Base-by-base conservation (phyloP, 2,888 invertebrate genomes). In the Ormyrus labotus region DNA sequence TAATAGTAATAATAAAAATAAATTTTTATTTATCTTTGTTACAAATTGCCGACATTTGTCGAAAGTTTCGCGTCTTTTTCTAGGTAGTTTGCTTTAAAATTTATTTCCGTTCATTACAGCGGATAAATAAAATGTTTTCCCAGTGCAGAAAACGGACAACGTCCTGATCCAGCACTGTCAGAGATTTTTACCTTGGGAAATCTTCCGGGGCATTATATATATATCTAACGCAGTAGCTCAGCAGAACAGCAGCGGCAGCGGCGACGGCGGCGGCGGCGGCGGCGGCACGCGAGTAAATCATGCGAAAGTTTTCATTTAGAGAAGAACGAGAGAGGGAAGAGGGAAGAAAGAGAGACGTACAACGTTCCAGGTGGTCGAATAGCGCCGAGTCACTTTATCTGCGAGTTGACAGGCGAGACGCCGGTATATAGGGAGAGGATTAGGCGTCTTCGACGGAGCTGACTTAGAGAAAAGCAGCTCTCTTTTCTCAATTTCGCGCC, bases 341-440 rank as follows among this genome's bases (percentile, higher is more conserved):
- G 71, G 71, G 9, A 63, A 63, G 55, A 34, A 53, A 34, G n/a
- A 8, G 47, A 78, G 65, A 65, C 65, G 70, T 51, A 71, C 63
- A 58, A 34, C 48, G 67, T 74, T 74, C 74, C 69, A 69, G 55
- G 47, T 69, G 69, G 73, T 74, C 74, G 64, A 79, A 74, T 69
- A 64, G 61, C 68, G 34, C 9, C 50, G 51, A 72, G 67, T 80
- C 72, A 80, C 76, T 76, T 68, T 80, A 80, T 77, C 76, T 76
- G 50, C 72, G 61, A 65, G 80, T 69, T 75, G 80, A 58, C 75
- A 71, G 70, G 61, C 80, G 76, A 75, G 58, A 78, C 78, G 67
- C 78, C 34, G 45, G 50, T 78, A 64, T 34, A 65, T 53, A 60
- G 63, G 70, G n/a, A 13, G 50, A 57, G 60, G 80, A 80, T 71